Base-by-base conservation (phyloP, 2,797 vertebrate genomes). In the Melanotaenia maccullochi region DNA sequence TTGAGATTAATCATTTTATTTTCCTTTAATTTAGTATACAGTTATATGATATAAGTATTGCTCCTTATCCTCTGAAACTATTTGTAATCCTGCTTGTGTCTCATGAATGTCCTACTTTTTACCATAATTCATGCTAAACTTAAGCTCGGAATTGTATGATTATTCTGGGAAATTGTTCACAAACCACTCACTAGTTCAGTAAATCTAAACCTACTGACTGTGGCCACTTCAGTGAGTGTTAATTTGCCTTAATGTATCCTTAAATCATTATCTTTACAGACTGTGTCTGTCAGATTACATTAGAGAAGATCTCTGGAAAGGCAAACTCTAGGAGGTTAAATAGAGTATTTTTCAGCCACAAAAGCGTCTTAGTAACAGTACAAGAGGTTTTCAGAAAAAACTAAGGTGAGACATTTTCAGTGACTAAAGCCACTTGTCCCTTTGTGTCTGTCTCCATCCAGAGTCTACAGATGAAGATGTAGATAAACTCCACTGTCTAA, bases 391-490 rank as follows among this genome's bases (percentile, higher is more conserved):
- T 78, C 38, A 52, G 52, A 30, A 5, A 38, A 68, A 65, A 65
- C 28, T 60, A 60, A 6, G 57, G 54, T 64, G 71, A 79, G 80
- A 73, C 68, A 71, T 87, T 83, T 83, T 61, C 28, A 24, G 51
- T 73, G 38, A 84, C 65, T 32, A 54, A 24, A 55, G 20, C 36
- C n/a, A 12, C 57, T 66, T 75, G 30, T 84, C 7, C 72, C 16
- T 60, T 36, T 75, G 3, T 68, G 22, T 76, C 18, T 52, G 18
- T 75, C 30, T 83, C 59, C 49, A 22, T 85, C 82, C 95, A 99
- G 98, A 99, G 89, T 99, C 97, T 49, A 99, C 96, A 54, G 98
- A 99, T 87, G 98, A 99, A 79, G 98, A 99, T 92, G 95, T 95
- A 82, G 98, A 99, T 93, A 99, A 99, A 94, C 95, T 96, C 90